Conservation (phyloP, 2,888 invertebrate species). For the Monoplex corrugatus region DNA sequence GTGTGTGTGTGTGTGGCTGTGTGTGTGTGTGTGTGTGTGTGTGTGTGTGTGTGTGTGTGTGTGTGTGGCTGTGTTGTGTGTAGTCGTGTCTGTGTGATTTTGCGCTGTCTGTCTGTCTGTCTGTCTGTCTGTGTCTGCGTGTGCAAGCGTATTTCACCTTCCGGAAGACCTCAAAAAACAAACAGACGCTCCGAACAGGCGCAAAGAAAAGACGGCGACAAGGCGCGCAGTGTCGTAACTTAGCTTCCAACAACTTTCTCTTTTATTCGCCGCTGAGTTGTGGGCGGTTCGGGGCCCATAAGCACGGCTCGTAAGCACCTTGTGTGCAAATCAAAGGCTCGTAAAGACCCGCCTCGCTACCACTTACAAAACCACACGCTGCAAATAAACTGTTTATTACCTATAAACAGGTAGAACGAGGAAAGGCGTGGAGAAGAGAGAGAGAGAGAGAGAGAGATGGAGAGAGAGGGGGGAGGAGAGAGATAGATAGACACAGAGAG, state of each 20-base stretch:
- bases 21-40: no score
- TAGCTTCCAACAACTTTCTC: slow-evolving; percentile 28
- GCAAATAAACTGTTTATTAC: slow-evolving; percentile 46
- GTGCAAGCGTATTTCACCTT: background rate
- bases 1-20: no score
- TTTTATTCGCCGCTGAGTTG: background rate
- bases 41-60: background rate
- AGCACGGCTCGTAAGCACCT: slow-evolving; percentile 1
- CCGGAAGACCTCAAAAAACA: no score
- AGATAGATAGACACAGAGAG: background rate
- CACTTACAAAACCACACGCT: slow-evolving; percentile 35
- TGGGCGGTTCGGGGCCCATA: background rate
- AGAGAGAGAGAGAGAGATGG: background rate
- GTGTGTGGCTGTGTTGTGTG: background rate
- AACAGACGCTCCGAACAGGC: background rate
- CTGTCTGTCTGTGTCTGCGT: background rate
- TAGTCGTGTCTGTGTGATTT: no score
- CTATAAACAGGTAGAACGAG: slow-evolving; percentile 30
- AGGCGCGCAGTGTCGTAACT: slow-evolving; percentile 7
- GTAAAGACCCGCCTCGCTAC: slow-evolving; percentile 35
- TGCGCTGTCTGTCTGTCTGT: background rate
- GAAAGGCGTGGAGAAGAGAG: background rate
- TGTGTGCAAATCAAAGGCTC: slow-evolving; percentile 36
- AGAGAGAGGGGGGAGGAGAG: background rate
- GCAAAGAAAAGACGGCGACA: background rate